A percentile compares a stretch with the other conserved stretches of the same genome.
Conservation (phyloP, 1,140 invertebrate species). For the Bombus breviceps region DNA sequence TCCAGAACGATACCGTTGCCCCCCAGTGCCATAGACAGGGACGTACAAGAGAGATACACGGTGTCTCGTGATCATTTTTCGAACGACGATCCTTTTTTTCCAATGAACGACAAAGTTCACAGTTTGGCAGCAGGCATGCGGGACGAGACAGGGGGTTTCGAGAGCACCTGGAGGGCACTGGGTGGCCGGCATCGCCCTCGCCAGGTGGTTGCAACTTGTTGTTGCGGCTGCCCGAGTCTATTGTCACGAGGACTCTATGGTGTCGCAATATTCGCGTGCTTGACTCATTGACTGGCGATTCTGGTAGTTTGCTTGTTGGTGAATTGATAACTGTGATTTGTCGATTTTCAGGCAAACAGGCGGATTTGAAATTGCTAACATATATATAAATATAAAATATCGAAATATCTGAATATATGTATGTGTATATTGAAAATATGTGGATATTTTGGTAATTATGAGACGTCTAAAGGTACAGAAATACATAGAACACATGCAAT, state of each 20-base stretch:
- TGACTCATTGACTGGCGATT: not conserved
- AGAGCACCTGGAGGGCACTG: slow-evolving; percentile 75
- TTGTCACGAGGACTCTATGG: not conserved
- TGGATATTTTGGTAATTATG: no score
- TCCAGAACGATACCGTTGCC: slow-evolving; percentile 58
- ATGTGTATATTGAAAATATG: no score
- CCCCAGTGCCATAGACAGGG: slow-evolving; percentile 10
- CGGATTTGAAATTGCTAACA: no score
- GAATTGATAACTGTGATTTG: no score
- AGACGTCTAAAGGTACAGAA: no score
- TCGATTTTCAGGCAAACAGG: no score
- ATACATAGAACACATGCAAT: no score
- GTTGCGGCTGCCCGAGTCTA: slow-evolving; percentile 65
- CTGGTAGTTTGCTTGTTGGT: not conserved
- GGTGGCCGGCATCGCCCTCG: slow-evolving; percentile 72
- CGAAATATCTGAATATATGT: no score
- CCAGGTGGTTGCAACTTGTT: slow-evolving; percentile 80
- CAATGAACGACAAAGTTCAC: not conserved
- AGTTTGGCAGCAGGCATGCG: slow-evolving; percentile 67
- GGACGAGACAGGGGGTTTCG: slow-evolving; percentile 66
- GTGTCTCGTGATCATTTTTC: not conserved
- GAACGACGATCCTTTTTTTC: not conserved
- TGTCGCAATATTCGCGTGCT: not conserved
- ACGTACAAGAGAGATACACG: slow-evolving; percentile 8
- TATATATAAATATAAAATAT: no score